Evolutionary conservation across 2,797 vertebrate genomes (phyloP).

Genomic region (Anguilla obscura): DNA sequence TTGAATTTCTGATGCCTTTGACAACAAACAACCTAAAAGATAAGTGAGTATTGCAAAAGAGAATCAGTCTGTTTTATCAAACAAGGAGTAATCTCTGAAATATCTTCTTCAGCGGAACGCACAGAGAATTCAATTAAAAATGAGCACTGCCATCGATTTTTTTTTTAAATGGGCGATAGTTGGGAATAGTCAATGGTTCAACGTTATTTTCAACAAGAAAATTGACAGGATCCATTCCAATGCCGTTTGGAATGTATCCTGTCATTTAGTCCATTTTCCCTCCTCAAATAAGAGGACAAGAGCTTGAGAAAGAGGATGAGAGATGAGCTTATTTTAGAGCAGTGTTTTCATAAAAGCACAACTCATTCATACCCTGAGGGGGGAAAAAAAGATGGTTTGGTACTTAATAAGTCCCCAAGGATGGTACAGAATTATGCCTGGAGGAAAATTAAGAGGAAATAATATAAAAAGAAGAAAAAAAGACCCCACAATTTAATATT

Average conservation of each 20-base stretch:
- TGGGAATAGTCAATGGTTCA: constrained; percentile 29
- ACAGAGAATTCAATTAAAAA: constrained; percentile 18
- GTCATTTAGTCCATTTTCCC: not conserved
- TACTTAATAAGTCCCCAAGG: constrained; percentile 29
- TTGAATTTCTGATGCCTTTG: not conserved
- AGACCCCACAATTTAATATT: not conserved
- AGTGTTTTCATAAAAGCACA: not conserved
- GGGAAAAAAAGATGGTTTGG: constrained; percentile 22
- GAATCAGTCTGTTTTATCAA: not conserved
- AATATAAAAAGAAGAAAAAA: not conserved
- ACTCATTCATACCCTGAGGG: not conserved
- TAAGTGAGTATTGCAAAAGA: not conserved
- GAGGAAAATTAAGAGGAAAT: constrained; percentile 26
- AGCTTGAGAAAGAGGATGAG: not conserved
- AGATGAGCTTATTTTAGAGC: not conserved
- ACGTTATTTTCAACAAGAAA: constrained; percentile 16
- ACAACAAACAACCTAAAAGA: constrained; percentile 1
- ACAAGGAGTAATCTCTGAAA: constrained; percentile 10
- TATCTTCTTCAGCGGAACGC: constrained; percentile 1
- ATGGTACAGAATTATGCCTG: constrained; percentile 13
- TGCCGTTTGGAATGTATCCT: not conserved
- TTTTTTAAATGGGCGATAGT: not conserved
- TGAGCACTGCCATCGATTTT: constrained; percentile 20
- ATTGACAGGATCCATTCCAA: not conserved
- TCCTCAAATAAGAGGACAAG: not conserved